These are phyloP conservation scores for Dione vanillae DNA, from an alignment of 2,888 invertebrate genomes.

Conservation along the genomic window DNA sequence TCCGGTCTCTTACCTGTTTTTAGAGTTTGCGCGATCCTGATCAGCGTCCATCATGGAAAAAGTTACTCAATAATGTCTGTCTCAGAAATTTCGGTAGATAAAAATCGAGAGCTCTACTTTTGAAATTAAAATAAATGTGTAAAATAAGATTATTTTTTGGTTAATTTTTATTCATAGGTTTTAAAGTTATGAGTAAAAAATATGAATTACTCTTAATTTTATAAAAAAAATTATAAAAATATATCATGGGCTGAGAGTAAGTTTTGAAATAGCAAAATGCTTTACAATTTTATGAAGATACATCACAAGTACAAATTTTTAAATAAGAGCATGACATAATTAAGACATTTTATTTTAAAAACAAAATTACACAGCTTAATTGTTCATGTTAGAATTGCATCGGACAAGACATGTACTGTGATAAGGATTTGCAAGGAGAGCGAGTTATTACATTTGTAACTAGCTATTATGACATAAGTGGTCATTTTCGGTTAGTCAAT, in stretches of 20 bases:
- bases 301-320: background rate
- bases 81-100: no score
- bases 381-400: conserved; percentile 35
- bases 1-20: no score
- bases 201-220: no score
- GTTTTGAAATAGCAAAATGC: no score
- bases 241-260: no score
- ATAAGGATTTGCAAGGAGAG: conserved; percentile 30
- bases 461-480: conserved; percentile 2
- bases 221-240: no score
- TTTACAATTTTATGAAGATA: background rate
- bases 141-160: background rate
- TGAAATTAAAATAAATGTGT: background rate
- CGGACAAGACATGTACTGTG: conserved; percentile 37
- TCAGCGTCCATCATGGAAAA: no score
- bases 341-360: conserved; percentile 5
- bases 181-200: no score
- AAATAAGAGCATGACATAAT: conserved; percentile 5
- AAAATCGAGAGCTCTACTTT: conserved; percentile 5
- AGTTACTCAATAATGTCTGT: no score
- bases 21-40: no score
- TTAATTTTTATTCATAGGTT: background rate
- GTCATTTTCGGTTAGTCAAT: conserved; percentile 11
- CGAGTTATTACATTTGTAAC: conserved; percentile 20
- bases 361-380: conserved; percentile 18